phyloP scores from a whole-genome alignment of 2,888 invertebrate genomes.

The Orchesellides sinensis region DNA sequence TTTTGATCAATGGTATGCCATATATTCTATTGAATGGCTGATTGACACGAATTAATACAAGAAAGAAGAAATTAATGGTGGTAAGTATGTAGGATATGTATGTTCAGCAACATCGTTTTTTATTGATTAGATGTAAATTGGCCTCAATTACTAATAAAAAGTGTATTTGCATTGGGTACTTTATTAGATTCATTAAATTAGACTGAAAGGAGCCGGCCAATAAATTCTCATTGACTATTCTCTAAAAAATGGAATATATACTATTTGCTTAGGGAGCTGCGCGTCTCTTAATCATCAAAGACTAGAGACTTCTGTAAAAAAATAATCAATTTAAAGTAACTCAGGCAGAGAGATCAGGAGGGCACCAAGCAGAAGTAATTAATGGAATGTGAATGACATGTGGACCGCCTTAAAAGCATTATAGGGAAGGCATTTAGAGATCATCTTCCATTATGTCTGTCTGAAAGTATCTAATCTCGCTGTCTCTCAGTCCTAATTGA shows the following conservation, averaged over 20 bases:
- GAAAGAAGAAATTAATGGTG: slow-evolving; percentile 21
- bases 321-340: background rate
- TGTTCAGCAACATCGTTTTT: too few relatives aligned
- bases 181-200: too few relatives aligned
- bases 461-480: slow-evolving; percentile 8
- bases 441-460: background rate
- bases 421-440: slow-evolving; percentile 24
- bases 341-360: slow-evolving; percentile 28
- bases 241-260: too few relatives aligned
- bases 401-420: slow-evolving; percentile 43
- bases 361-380: slow-evolving; percentile 59
- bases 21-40: slow-evolving; percentile 24
- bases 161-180: too few relatives aligned
- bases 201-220: too few relatives aligned
- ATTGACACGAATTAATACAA: slow-evolving; percentile 53
- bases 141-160: slow-evolving; percentile 23
- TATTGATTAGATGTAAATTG: slow-evolving; percentile 15
- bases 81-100: slow-evolving; percentile 8
- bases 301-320: background rate
- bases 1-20: too few relatives aligned
- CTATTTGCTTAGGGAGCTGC: background rate
- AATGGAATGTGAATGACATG: slow-evolving; percentile 54
- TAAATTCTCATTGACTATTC: too few relatives aligned
- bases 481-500: slow-evolving; percentile 28
- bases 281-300: too few relatives aligned